These are phyloP conservation scores for Eidolon dupreanum DNA, from an alignment of 2,797 vertebrate species.

Conservation along the genomic window DNA sequence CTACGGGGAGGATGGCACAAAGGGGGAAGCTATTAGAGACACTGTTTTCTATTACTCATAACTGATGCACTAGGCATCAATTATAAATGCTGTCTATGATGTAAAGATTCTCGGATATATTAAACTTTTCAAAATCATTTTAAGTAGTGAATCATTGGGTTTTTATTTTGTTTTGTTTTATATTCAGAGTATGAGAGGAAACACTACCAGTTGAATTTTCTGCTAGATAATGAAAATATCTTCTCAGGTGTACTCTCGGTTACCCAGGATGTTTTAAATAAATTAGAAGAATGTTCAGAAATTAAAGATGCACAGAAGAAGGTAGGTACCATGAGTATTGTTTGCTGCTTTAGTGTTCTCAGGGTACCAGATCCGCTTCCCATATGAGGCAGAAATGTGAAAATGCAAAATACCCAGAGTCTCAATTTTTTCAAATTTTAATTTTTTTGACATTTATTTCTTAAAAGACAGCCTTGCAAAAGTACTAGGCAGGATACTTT, in stretches of 20 bases:
- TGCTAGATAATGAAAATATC: slow-evolving; percentile 81
- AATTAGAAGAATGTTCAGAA: slow-evolving; percentile 79
- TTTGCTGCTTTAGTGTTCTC: background rate
- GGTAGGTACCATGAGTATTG: slow-evolving; percentile 74
- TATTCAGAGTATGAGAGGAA: slow-evolving; percentile 75
- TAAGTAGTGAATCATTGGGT: slow-evolving; percentile 69
- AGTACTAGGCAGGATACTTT: background rate
- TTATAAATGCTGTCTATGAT: slow-evolving; percentile 8
- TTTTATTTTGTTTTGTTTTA: slow-evolving; percentile 63
- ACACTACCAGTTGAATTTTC: slow-evolving; percentile 83
- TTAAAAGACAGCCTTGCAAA: background rate
- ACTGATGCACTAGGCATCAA: background rate
- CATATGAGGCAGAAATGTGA: background rate
- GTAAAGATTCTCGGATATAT: slow-evolving; percentile 65
- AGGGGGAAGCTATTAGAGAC: slow-evolving; percentile 62
- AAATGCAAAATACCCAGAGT: background rate
- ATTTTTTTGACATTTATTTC: slow-evolving; percentile 6
- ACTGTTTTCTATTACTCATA: slow-evolving; percentile 24
- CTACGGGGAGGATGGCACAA: background rate
- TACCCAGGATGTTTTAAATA: slow-evolving; percentile 79
- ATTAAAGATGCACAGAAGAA: slow-evolving; percentile 82
- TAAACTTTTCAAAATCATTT: slow-evolving; percentile 54
- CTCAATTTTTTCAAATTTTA: background rate
- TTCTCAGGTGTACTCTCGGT: slow-evolving; percentile 82
- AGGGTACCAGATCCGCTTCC: background rate